phyloP scores from a whole-genome alignment of 2,888 invertebrate genomes.

The Amphiduros pacificus region DNA sequence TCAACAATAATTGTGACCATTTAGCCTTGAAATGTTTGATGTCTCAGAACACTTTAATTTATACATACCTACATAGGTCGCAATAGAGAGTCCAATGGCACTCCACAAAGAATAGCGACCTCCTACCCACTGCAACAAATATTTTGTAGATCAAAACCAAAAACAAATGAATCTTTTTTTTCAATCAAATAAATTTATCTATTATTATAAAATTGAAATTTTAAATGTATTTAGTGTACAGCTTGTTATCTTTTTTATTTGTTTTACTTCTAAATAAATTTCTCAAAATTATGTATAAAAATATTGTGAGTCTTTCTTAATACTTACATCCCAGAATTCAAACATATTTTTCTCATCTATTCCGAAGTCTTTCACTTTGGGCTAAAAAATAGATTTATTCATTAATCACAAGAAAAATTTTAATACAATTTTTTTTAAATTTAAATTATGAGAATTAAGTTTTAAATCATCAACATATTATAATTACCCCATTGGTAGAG shows the following conservation, averaged over 20 bases:
- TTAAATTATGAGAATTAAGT: neutral
- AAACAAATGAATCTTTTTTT: neutral
- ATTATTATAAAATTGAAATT: too few relatives aligned
- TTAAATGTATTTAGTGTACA: too few relatives aligned
- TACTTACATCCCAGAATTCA: constrained; percentile 91
- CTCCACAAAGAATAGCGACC: constrained; percentile 98
- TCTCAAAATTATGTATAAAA: too few relatives aligned
- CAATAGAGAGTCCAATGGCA: constrained; percentile 96
- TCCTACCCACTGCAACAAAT: constrained; percentile 80
- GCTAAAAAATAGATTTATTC: constrained; percentile 34
- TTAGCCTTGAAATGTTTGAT: too few relatives aligned
- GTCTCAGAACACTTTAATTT: too few relatives aligned
- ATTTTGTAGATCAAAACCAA: neutral
- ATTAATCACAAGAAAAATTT: neutral
- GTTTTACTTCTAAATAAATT: neutral
- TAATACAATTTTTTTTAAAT: neutral
- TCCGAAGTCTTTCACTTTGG: constrained; percentile 95
- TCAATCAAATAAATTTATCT: too few relatives aligned
- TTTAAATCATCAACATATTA: neutral
- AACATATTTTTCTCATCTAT: constrained; percentile 98
- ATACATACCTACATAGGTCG: constrained; percentile 78
- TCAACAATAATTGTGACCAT: too few relatives aligned
- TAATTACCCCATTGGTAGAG: constrained; percentile 78
- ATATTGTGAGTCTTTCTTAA: too few relatives aligned
- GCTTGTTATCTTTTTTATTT: neutral